These are phyloP conservation scores for Ariolimax columbianus DNA, from an alignment of 2,888 invertebrate genomes.

Conservation along the genomic window DNA sequence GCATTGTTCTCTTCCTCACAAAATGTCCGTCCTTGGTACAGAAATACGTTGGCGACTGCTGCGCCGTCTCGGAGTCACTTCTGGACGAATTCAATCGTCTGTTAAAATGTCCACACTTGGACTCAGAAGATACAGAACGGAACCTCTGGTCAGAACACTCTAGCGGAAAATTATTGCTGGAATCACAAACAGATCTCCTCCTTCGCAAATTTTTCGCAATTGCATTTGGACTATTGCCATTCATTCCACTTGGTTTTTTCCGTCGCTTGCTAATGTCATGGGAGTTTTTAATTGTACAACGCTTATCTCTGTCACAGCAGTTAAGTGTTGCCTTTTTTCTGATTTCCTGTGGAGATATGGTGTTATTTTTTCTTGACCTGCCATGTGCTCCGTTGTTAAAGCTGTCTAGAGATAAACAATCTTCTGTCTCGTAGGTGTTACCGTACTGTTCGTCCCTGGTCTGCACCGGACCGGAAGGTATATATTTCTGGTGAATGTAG, in stretches of 20 bases:
- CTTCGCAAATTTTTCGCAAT: neutral
- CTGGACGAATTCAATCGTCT: neutral
- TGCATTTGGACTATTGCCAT: neutral
- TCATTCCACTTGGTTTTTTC: neutral
- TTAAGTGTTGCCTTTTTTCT: neutral
- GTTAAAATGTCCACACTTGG: neutral
- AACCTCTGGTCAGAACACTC: neutral
- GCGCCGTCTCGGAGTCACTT: neutral
- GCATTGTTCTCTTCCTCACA: neutral
- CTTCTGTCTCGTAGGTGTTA: no score
- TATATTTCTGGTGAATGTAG: no score
- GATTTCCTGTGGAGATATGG: neutral
- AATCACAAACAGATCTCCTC: neutral
- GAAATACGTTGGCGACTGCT: neutral
- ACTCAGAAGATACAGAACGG: neutral
- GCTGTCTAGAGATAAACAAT: neutral
- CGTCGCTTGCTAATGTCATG: neutral
- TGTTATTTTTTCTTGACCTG: neutral
- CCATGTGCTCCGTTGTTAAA: no score
- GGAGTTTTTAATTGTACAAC: neutral
- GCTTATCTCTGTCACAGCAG: neutral
- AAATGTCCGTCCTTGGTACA: neutral
- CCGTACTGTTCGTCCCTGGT: no score
- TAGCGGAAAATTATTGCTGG: slow-evolving; percentile 1
- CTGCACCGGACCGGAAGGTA: no score